Evolutionary conservation across 2,888 invertebrate species (phyloP).

Genomic region (Drosophila anomelani): DNA sequence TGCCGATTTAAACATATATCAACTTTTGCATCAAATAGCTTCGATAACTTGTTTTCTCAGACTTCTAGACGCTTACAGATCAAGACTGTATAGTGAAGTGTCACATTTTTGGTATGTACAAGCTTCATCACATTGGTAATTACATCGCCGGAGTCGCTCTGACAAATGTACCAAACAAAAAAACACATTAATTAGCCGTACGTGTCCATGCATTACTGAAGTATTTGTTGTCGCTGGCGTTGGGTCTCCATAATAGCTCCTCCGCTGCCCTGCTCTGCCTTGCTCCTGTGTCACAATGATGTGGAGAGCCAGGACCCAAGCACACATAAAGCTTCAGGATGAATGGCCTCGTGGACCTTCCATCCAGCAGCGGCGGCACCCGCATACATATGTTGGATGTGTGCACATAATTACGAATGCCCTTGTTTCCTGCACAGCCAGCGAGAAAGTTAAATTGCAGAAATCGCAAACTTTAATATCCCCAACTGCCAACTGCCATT

Average conservation of each 20-base stretch:
- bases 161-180: conserved; percentile 66
- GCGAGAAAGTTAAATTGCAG: conserved; percentile 72
- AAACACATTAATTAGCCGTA: conserved; percentile 74
- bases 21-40: no score
- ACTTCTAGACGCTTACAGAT: not conserved
- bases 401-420: conserved; percentile 63
- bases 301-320: conserved; percentile 11
- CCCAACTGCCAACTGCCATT: conserved; percentile 29
- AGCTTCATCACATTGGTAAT: conserved; percentile 17
- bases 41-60: no score
- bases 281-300: conserved; percentile 9
- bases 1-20: no score
- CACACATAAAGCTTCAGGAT: conserved; percentile 62
- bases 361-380: conserved; percentile 38
- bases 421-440: conserved; percentile 44
- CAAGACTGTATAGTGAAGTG: not conserved
- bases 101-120: not conserved
- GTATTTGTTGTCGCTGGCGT: conserved; percentile 78
- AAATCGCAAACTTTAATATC: conserved; percentile 74
- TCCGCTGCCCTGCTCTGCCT: conserved; percentile 34
- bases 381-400: conserved; percentile 13
- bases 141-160: conserved; percentile 33
- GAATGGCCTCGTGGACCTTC: conserved; percentile 60
- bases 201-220: conserved; percentile 77
- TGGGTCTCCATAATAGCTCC: conserved; percentile 83